A percentile compares a stretch with the other conserved stretches of the same genome.
Conservation (phyloP, 1,140 invertebrate species). For the Achatina immaculata region DNA sequence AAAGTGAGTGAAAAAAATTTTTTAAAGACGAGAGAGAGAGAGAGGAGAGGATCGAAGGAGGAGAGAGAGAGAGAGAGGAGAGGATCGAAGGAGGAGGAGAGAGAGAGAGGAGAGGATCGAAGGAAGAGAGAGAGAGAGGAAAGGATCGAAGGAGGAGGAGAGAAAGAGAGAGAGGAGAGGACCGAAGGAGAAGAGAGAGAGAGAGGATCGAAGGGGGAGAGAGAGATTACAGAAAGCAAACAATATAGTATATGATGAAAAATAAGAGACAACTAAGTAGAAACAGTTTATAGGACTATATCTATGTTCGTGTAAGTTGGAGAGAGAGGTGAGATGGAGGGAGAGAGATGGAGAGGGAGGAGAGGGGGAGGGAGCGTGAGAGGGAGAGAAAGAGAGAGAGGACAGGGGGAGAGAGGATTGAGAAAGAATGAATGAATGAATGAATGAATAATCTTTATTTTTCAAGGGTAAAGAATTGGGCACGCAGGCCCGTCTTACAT, state of each 20-base stretch:
- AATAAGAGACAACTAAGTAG: not conserved
- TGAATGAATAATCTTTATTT: too few relatives aligned
- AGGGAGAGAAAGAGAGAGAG: not conserved
- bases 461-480: too few relatives aligned
- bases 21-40: too few relatives aligned
- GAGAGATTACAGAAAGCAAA: too few relatives aligned
- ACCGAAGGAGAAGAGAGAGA: not conserved
- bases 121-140: not conserved
- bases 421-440: too few relatives aligned
- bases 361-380: not conserved
- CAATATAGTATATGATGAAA: too few relatives aligned
- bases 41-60: not conserved
- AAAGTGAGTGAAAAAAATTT: too few relatives aligned
- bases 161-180: conserved; percentile 2
- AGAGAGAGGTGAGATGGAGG: not conserved
- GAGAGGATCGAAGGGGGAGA: not conserved
- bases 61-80: conserved; percentile 13
- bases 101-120: not conserved
- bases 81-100: not conserved
- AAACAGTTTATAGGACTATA: too few relatives aligned
- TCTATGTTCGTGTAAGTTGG: too few relatives aligned
- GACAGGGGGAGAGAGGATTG: too few relatives aligned
- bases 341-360: not conserved
- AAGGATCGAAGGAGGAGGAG: not conserved
- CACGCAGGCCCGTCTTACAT: too few relatives aligned